phyloP scores from a whole-genome alignment of 2,113 vertebrate genomes.

The Notechis scutatus region DNA sequence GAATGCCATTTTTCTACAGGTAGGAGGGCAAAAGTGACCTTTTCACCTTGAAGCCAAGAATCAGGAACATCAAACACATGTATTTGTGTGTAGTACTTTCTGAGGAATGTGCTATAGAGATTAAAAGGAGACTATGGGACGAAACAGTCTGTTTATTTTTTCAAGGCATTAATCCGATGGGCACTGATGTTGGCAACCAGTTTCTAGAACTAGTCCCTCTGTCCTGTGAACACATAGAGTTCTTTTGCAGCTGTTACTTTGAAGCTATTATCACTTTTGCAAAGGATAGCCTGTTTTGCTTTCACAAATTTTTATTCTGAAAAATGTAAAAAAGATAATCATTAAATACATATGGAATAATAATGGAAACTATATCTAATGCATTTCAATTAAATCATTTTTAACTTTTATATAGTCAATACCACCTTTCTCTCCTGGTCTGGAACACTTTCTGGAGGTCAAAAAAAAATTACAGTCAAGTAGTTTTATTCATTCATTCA shows the following conservation, averaged over 20 bases:
- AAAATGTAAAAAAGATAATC: background rate
- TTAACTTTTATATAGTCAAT: background rate
- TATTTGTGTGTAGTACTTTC: background rate
- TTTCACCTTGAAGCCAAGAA: slow-evolving; percentile 38
- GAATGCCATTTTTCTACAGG: slow-evolving; percentile 29
- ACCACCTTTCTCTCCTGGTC: background rate
- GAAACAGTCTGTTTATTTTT: slow-evolving; percentile 63
- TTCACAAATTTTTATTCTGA: background rate
- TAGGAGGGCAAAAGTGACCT: slow-evolving; percentile 34
- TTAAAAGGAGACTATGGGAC: slow-evolving; percentile 50
- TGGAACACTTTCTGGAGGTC: background rate
- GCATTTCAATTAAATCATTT: background rate
- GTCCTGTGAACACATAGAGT: background rate
- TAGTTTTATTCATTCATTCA: background rate
- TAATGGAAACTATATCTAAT: background rate
- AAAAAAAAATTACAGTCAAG: background rate
- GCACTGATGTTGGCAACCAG: background rate
- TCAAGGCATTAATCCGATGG: slow-evolving; percentile 47
- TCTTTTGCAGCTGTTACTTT: background rate
- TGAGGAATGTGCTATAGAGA: slow-evolving; percentile 38
- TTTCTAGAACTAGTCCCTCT: background rate
- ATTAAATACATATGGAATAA: background rate
- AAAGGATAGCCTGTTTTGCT: background rate
- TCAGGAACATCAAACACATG: slow-evolving; percentile 29
- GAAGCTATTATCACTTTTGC: background rate